These are phyloP conservation scores for Mylabris sibirica DNA, from an alignment of 2,888 invertebrate species.

Conservation along the genomic window DNA sequence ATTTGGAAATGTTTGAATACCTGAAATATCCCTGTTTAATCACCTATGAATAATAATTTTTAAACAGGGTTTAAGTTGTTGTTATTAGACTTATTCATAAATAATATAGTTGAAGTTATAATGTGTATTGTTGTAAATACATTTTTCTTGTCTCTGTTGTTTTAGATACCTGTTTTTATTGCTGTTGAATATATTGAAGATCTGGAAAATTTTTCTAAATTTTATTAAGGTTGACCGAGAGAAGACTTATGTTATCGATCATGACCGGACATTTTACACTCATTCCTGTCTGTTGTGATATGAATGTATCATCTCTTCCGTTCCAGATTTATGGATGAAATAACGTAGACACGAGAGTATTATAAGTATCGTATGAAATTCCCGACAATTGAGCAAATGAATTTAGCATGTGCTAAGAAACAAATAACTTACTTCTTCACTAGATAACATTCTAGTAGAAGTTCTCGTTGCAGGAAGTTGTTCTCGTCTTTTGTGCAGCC, in stretches of 20 bases:
- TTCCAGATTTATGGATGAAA: constrained; percentile 33
- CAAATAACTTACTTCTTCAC: too few relatives aligned
- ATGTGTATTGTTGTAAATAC: too few relatives aligned
- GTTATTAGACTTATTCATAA: background rate
- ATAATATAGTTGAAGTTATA: too few relatives aligned
- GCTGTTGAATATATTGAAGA: background rate
- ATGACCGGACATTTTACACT: background rate
- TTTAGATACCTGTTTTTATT: too few relatives aligned
- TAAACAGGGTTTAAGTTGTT: background rate
- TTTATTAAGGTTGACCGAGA: background rate
- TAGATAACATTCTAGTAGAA: too few relatives aligned
- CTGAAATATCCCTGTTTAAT: constrained; percentile 13
- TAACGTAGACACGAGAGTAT: constrained; percentile 29
- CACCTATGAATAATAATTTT: constrained; percentile 14
- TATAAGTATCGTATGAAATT: too few relatives aligned
- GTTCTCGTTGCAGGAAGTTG: too few relatives aligned
- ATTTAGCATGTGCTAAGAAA: too few relatives aligned
- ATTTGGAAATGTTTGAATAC: too few relatives aligned
- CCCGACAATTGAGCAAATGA: too few relatives aligned
- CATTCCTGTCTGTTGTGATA: constrained; percentile 1
- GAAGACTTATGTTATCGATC: background rate
- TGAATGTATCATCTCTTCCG: constrained; percentile 1
- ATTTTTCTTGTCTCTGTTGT: too few relatives aligned
- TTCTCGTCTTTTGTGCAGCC: too few relatives aligned
- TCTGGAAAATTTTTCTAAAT: background rate